Base-by-base conservation (phyloP, 2,797 vertebrate genomes). In the Pteronotus mesoamericanus region DNA sequence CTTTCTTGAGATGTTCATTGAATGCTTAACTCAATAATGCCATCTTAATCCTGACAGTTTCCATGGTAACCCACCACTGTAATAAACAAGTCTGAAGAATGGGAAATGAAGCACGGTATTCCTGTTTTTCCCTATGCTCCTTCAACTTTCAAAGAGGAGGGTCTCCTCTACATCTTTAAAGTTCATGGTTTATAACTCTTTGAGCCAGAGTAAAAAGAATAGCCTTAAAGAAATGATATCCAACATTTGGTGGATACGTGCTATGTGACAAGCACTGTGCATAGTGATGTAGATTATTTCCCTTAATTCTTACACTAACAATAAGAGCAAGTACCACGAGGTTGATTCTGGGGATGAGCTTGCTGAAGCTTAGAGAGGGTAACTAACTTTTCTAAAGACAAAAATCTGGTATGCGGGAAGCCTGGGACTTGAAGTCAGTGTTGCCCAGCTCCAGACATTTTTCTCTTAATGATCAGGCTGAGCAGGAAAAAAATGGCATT, bases 21-120 rank as follows among this genome's bases (percentile, higher is more conserved):
- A 10, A 90, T 97, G 93, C 96, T 98, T 96, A 97, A 96, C 92
- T 97, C 82, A 96, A 93, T 94, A 89, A 96, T 91, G 91, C 84
- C 96, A 94, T 51, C 89, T 93, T 96, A 97, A 97, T 94, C 96
- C 91, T 12, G n/a, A 61, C 89, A n/a, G 95, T 97, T 93, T 91
- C 94, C 95, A 95, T 94, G 93, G 96, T 66, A 94, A 97, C 93
- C n/a, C 44, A 72, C 75, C 82, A 69, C 29, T 79, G 69, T 89
- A 71, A 92, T 93, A 95, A 97, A 96, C 94, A 95, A 96, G 94
- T 87, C 51, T 82, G 55, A 92, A 83, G 94, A 86, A 84, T 53
- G 86, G 34, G 83, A 91, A 95, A 96, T 3, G 42, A 92, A 69
- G 46, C 72, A 24, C 72, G 15, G n/a, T 94, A 39, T 37, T 87